Evolutionary conservation across 1,140 invertebrate species (phyloP), one percentile per base, ranked within the genome.

Genomic region (Caenorhabditis tropicalis): DNA sequence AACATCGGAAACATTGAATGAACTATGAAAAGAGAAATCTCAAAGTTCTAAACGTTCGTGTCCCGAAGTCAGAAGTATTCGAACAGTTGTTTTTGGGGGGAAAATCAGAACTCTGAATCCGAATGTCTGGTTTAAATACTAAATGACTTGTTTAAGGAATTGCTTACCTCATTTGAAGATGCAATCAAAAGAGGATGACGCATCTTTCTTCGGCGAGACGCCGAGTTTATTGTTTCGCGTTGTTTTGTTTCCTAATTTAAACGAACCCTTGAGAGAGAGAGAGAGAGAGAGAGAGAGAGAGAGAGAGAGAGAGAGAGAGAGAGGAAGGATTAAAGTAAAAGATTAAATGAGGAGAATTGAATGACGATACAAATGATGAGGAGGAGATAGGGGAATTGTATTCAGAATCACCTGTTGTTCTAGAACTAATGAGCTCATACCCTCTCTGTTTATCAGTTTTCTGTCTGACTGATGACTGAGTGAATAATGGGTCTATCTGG

Each of bases 231-330:
- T 74, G 65, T 46, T 74, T 70, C 60, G 49, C 49, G 49, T n/a
- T 74, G 65, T 74, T n/a, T n/a, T 74, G 65, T 46, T 74, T 74
- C 65, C 65, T 74, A 74, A 74, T 74, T 74, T 74, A 43, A 74
- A 39, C 65, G 65, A 43, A 74, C 33, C 65, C 36, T 36, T 46
- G 65, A 43, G 36, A 43, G 21, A 74, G 43, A 74, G 43, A 21
- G 36, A 36, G 43, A 43, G 43, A 43, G 33, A 36, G 2, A 15
- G 3, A 31, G 29, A 36, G 12, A 33, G 16, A 12, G 19, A 19
- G n/a, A 15, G n/a, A n/a, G 12, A 51, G 48, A 15, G 39, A n/a
- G 58, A 36, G 58, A 19, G 33, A 9, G 36, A 33, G 15, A 33
- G 7, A n/a, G 15, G 7, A 19, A 39, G 19, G n/a, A 36, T n/a